Percentiles rank a stretch among this genome's conserved stretches.
Evolutionary conservation across 1,140 invertebrate genomes (phyloP).

Genomic region (Platyscapa corneri): DNA sequence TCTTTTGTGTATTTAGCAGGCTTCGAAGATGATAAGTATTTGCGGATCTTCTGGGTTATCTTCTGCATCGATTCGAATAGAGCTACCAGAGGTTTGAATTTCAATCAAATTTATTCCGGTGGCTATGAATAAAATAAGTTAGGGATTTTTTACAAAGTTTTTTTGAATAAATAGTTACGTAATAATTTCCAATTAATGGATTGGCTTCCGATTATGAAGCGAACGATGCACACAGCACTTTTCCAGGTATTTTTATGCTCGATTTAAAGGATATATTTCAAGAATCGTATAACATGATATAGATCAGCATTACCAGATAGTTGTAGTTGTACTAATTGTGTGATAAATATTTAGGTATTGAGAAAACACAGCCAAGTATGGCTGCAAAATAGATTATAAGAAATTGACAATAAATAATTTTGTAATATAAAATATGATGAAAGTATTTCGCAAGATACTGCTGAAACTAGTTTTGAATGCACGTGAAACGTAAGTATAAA

Average conservation of each 20-base stretch:
- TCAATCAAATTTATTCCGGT: not conserved
- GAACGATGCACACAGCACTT: not conserved
- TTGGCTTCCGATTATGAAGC: not conserved
- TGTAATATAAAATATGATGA: slow-evolving; percentile 3
- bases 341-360: not conserved
- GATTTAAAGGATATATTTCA: not conserved
- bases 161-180: not conserved
- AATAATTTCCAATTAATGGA: not conserved
- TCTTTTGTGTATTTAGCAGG: not conserved
- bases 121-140: not conserved
- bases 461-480: slow-evolving; percentile 1
- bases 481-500: not conserved
- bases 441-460: not conserved
- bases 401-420: slow-evolving; percentile 11
- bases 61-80: not conserved
- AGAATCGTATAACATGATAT: not conserved
- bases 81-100: not conserved
- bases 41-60: not conserved
- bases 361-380: not conserved
- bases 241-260: not conserved
- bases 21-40: not conserved
- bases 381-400: not conserved
- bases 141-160: not conserved
- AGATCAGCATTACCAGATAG: not conserved
- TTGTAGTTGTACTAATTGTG: not conserved